phyloP scores from a whole-genome alignment of 2,797 vertebrate genomes.

The Hoplostethus mediterraneus region DNA sequence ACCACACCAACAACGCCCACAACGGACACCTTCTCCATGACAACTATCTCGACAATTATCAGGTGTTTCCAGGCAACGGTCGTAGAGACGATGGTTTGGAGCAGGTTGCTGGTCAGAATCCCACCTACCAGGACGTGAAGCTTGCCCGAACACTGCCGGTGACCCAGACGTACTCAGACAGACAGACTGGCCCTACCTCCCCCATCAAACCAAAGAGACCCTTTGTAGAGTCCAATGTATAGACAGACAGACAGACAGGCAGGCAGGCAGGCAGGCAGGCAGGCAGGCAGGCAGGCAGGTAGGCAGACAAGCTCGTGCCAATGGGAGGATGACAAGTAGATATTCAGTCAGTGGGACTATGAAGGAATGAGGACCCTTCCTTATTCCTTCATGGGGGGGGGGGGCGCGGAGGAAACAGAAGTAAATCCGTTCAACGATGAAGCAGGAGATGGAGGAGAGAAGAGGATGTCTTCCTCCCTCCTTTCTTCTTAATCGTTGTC shows the following conservation, averaged over 20 bases:
- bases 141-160: constrained; percentile 93
- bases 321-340: too few relatives aligned
- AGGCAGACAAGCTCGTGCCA: too few relatives aligned
- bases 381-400: background rate
- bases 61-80: constrained; percentile 78
- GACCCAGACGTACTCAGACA: constrained; percentile 92
- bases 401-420: background rate
- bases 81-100: constrained; percentile 85
- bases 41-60: constrained; percentile 85
- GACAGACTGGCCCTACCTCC: constrained; percentile 91
- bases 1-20: constrained; percentile 99
- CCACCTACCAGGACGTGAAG: constrained; percentile 93
- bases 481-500: too few relatives aligned
- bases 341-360: too few relatives aligned
- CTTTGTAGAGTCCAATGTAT: constrained; percentile 99
- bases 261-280: too few relatives aligned
- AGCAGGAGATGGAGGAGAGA: background rate
- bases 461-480: background rate
- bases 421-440: background rate
- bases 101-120: constrained; percentile 90
- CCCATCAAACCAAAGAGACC: constrained; percentile 99
- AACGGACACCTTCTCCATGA: constrained; percentile 92
- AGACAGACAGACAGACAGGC: constrained; percentile 51
- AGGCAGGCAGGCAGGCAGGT: too few relatives aligned
- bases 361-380: too few relatives aligned